phyloP scores from a whole-genome alignment of 2,113 vertebrate species.

The Lasiurus borealis region DNA sequence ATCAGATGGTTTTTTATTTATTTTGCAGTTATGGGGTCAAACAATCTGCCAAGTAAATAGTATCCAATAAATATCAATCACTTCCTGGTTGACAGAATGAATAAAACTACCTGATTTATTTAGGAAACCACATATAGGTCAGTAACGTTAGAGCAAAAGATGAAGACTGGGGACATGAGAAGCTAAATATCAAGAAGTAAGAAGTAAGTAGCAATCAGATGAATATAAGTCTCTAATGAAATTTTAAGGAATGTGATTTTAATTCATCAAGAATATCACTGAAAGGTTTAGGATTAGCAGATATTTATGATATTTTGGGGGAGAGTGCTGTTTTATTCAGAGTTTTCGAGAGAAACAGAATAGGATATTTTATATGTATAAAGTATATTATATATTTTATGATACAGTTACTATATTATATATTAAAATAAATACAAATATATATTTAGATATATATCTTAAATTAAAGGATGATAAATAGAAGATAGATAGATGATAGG shows the following conservation, averaged over 20 bases:
- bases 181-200: constrained; percentile 20
- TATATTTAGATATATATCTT: neutral
- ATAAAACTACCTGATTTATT: neutral
- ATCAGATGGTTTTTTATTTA: neutral
- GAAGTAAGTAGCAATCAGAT: neutral
- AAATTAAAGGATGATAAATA: neutral
- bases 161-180: neutral
- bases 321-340: neutral
- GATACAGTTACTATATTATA: neutral
- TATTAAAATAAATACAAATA: neutral
- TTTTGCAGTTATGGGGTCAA: neutral
- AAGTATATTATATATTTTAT: neutral
- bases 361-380: neutral
- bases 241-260: constrained; percentile 21
- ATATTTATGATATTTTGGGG: neutral
- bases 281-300: neutral
- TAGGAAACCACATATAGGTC: neutral
- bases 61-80: neutral
- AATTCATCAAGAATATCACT: neutral
- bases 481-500: neutral
- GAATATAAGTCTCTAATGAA: neutral
- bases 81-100: neutral
- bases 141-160: neutral
- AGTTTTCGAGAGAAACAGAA: neutral
- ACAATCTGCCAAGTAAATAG: neutral